A percentile compares a stretch with the other conserved stretches of the same genome.
These are phyloP conservation scores for Drosophila ficusphila DNA, from an alignment of 1,140 invertebrate species.

Conservation along the genomic window DNA sequence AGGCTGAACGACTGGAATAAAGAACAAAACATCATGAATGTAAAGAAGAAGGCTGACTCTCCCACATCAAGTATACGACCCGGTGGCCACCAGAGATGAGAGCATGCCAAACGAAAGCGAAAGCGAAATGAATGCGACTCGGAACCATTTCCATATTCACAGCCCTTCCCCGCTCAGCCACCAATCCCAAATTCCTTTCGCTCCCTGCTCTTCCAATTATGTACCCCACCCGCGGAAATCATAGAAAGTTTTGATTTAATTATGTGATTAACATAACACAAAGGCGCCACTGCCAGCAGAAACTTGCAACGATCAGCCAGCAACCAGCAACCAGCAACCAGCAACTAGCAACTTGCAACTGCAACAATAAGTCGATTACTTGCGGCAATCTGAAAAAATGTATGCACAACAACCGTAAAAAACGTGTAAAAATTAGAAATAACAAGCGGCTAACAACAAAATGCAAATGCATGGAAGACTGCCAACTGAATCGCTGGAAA, in stretches of 20 bases:
- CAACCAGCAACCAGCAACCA: slow-evolving; percentile 3
- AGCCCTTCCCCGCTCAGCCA: not conserved
- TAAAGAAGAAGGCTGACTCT: not conserved
- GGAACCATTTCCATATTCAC: slow-evolving; percentile 22
- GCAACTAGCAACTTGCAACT: slow-evolving; percentile 19
- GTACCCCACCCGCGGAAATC: slow-evolving; percentile 57
- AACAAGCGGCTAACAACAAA: slow-evolving; percentile 69
- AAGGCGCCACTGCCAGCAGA: slow-evolving; percentile 56
- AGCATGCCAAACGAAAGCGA: slow-evolving; percentile 20
- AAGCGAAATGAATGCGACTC: slow-evolving; percentile 4
- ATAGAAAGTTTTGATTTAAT: slow-evolving; percentile 80
- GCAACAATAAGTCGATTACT: slow-evolving; percentile 58
- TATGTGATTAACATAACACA: slow-evolving; percentile 80
- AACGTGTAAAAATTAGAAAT: slow-evolving; percentile 73
- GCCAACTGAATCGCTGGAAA: slow-evolving; percentile 5
- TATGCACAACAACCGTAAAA: slow-evolving; percentile 37
- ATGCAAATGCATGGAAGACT: slow-evolving; percentile 53
- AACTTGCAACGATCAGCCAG: slow-evolving; percentile 5
- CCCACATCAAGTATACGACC: slow-evolving; percentile 20
- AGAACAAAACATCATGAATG: too few relatives aligned
- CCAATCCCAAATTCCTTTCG: slow-evolving; percentile 29
- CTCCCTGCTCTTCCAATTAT: slow-evolving; percentile 12
- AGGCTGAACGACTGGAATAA: too few relatives aligned
- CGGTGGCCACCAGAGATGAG: slow-evolving; percentile 3
- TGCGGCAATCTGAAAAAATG: slow-evolving; percentile 62